Conservation (phyloP, 1,140 invertebrate genomes). For the Hypothenemus hampei region DNA sequence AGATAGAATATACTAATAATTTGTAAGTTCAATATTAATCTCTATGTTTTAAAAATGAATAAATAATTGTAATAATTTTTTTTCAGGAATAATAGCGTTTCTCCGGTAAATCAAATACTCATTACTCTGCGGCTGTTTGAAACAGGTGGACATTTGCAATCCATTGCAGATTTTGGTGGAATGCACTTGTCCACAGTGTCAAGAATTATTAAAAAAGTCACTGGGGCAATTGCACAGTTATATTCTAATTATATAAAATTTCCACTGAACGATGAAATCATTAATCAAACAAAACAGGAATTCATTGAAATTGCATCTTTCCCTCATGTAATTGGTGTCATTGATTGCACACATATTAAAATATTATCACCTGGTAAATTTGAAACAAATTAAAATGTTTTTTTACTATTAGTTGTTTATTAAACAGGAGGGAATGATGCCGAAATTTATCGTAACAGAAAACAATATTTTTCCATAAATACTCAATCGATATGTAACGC, state of each 20-base stretch:
- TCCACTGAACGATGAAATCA: background rate
- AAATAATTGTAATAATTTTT: too few relatives aligned
- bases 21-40: too few relatives aligned
- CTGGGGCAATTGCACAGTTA: background rate
- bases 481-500: constrained; percentile 32
- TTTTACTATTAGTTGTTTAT: too few relatives aligned
- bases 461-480: too few relatives aligned
- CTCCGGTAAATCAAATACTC: background rate
- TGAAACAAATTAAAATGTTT: too few relatives aligned
- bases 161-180: background rate
- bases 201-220: background rate
- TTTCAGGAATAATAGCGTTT: too few relatives aligned
- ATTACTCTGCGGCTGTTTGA: background rate
- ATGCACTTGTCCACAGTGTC: background rate
- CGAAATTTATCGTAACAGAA: too few relatives aligned
- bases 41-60: too few relatives aligned
- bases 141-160: background rate
- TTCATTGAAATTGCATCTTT: background rate
- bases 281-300: too few relatives aligned
- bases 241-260: background rate
- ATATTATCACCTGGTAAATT: too few relatives aligned
- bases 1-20: too few relatives aligned
- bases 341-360: constrained; percentile 7
- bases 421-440: constrained; percentile 35
- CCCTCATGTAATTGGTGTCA: background rate